A percentile compares a stretch with the other conserved stretches of the same genome.
phyloP scores from a whole-genome alignment of 1,140 invertebrate genomes.

The Atta texana region DNA sequence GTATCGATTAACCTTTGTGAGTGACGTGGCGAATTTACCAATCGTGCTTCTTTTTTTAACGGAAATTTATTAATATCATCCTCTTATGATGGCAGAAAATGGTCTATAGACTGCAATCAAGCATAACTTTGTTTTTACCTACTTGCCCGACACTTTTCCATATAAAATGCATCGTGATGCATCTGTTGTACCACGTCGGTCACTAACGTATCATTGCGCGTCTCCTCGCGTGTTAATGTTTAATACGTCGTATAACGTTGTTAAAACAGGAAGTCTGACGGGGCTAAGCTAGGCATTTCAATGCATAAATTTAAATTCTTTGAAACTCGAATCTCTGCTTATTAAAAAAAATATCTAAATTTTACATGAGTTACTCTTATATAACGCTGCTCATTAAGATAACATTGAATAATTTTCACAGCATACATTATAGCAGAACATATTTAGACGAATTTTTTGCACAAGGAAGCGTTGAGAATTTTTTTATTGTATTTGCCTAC shows the following conservation, averaged over 20 bases:
- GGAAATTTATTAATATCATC: constrained; percentile 47
- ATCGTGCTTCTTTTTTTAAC: constrained; percentile 40
- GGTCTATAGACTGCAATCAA: constrained; percentile 28
- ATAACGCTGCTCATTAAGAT: background rate
- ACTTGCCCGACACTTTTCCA: constrained; percentile 36
- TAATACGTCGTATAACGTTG: background rate
- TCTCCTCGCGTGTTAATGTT: constrained; percentile 14
- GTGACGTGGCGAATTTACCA: constrained; percentile 47
- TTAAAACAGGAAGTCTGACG: background rate
- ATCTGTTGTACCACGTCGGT: constrained; percentile 39
- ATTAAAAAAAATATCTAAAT: background rate
- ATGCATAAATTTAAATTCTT: background rate
- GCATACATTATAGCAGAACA: background rate
- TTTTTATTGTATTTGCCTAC: background rate
- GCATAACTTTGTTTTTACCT: constrained; percentile 51
- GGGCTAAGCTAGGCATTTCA: background rate
- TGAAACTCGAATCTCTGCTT: background rate
- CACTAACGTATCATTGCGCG: constrained; percentile 35
- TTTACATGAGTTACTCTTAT: background rate
- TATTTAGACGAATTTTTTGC: background rate
- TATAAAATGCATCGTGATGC: constrained; percentile 40
- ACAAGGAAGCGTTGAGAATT: background rate
- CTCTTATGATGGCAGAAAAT: background rate
- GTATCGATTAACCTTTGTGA: constrained; percentile 50
- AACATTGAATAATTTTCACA: background rate